A percentile compares a stretch with the other conserved stretches of the same genome.
Evolutionary conservation across 53 echinoderm and acorn worm species (phyloP).

Genomic region (Luidia sarsii): DNA sequence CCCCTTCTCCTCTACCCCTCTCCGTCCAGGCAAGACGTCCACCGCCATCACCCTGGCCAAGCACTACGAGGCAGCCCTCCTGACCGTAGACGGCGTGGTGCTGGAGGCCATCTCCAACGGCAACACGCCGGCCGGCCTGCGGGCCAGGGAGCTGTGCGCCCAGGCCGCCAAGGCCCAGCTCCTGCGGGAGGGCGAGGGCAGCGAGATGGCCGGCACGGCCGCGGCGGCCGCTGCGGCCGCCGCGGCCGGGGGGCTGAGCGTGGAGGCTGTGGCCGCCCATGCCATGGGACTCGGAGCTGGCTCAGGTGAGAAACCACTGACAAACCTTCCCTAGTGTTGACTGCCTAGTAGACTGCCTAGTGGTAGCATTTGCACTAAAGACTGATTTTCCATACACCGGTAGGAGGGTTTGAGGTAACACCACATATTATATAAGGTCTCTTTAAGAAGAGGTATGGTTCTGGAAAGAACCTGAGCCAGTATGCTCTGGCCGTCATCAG

Average conservation of each 20-base stretch:
- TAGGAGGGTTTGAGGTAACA: no score
- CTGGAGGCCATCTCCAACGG: constrained; percentile 96
- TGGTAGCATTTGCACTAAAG: no score
- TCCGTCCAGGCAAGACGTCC: constrained; percentile 98
- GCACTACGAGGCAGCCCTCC: constrained; percentile 94
- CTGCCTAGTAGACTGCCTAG: no score
- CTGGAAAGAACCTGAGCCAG: no score
- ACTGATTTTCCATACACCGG: no score
- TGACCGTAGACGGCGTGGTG: constrained; percentile 90
- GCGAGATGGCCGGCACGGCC: constrained; percentile 44
- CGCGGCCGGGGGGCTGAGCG: constrained; percentile 87
- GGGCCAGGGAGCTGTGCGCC: constrained; percentile 94
- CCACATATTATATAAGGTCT: no score
- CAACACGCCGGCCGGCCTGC: constrained; percentile 84
- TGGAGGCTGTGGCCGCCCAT: constrained; percentile 94
- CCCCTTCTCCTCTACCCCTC: no score
- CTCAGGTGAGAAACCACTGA: constrained; percentile 72
- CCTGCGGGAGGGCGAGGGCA: constrained; percentile 78
- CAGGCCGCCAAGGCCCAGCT: constrained; percentile 94
- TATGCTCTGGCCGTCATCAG: no score
- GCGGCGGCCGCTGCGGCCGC: constrained; percentile 38
- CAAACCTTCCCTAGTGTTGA: no score
- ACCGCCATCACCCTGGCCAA: constrained; percentile 94
- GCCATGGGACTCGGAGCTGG: constrained; percentile 84
- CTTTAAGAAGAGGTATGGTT: no score